Evolutionary conservation across 2,888 invertebrate genomes (phyloP).

Genomic region (Noctuana brunneofusca): DNA sequence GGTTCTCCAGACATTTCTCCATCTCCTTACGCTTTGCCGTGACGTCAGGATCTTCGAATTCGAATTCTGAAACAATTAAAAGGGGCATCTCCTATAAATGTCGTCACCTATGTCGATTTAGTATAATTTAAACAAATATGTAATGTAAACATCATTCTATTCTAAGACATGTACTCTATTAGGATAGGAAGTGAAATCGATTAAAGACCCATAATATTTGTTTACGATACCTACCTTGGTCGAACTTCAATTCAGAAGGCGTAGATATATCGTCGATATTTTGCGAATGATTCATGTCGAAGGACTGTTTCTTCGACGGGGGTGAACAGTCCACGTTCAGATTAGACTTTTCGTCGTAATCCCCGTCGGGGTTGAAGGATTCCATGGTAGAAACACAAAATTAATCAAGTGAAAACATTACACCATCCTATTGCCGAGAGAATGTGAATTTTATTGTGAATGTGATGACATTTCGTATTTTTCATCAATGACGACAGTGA

Average conservation of each 20-base stretch:
- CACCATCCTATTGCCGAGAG: conserved; percentile 55
- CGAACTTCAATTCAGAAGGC: conserved; percentile 86
- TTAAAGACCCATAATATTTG: conserved; percentile 43
- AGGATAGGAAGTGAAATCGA: conserved; percentile 15
- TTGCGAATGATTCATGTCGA: conserved; percentile 66
- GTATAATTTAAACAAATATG: background rate
- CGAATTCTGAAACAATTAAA: conserved; percentile 71
- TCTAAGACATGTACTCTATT: background rate
- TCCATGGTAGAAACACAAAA: conserved; percentile 68
- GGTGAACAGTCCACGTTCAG: conserved; percentile 67
- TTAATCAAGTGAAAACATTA: conserved; percentile 72
- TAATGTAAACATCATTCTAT: background rate
- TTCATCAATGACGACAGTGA: conserved; percentile 38
- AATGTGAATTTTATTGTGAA: conserved; percentile 42
- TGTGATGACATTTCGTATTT: conserved; percentile 56
- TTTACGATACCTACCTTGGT: conserved; percentile 86
- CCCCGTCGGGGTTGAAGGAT: conserved; percentile 60
- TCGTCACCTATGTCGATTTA: background rate
- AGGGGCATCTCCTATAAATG: too few species aligned
- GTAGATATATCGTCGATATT: conserved; percentile 82
- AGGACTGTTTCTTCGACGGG: conserved; percentile 50
- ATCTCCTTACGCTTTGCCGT: conserved; percentile 84
- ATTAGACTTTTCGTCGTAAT: conserved; percentile 60
- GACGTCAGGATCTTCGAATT: conserved; percentile 83
- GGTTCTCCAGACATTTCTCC: conserved; percentile 79